Evolutionary conservation across 2,113 vertebrate genomes (phyloP).

Genomic region (Nothobranchius furzeri): DNA sequence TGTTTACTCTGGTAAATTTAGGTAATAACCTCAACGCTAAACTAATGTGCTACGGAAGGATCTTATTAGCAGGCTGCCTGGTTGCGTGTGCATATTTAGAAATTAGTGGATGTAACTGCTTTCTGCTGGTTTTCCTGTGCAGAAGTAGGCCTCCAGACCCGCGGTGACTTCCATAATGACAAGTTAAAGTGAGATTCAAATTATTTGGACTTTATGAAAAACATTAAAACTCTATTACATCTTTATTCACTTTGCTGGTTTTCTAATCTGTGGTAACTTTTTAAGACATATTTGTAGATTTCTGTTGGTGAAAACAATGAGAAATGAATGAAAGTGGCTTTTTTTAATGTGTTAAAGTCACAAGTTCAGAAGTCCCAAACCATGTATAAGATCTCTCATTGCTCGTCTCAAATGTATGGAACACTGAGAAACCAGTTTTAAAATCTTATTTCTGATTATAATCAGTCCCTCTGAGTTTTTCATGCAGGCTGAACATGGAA

Average conservation of each 20-base stretch:
- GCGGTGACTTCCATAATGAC: neutral
- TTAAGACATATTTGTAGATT: too few species aligned
- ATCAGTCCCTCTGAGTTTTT: too few species aligned
- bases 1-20: slow-evolving; percentile 16
- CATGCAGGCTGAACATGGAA: too few species aligned
- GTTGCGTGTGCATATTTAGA: slow-evolving; percentile 12
- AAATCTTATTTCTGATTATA: too few species aligned
- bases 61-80: slow-evolving; percentile 19
- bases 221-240: neutral
- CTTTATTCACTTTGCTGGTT: neutral
- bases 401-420: too few species aligned
- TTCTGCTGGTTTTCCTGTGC: neutral
- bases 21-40: slow-evolving; percentile 1
- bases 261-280: too few species aligned
- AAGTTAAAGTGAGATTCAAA: neutral
- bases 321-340: neutral
- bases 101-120: neutral
- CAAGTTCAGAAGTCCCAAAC: too few species aligned
- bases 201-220: neutral
- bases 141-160: neutral
- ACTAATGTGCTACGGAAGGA: slow-evolving; percentile 4
- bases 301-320: neutral
- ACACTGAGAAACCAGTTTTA: too few species aligned
- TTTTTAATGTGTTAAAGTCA: neutral
- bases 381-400: too few species aligned